Evolutionary conservation across 2,113 vertebrate species (phyloP).

Genomic region (Zapornia atra): DNA sequence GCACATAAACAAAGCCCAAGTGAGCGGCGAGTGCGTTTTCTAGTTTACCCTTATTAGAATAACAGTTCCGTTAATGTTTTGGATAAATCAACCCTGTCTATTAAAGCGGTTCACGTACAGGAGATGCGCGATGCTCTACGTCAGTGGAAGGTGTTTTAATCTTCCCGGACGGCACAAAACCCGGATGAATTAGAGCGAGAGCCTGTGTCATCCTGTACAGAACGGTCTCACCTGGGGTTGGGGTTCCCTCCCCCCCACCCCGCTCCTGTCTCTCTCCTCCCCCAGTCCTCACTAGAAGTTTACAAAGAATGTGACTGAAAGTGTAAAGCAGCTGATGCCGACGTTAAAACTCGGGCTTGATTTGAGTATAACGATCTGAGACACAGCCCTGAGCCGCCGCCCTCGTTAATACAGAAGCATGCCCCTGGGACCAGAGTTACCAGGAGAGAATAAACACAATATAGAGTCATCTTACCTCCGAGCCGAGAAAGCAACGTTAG

Average conservation of each 20-base stretch:
- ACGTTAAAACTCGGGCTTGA: neutral
- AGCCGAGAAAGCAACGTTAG: conserved; percentile 27
- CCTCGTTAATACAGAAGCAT: neutral
- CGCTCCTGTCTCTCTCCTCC: neutral
- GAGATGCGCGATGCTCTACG: neutral
- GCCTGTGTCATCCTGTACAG: neutral
- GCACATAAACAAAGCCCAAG: conserved; percentile 67
- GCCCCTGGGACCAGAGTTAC: neutral
- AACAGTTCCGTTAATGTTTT: conserved; percentile 50
- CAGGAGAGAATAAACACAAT: conserved; percentile 60
- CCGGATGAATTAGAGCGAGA: neutral
- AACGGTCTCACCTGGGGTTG: neutral
- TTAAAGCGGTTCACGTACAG: neutral
- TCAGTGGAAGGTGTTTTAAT: neutral
- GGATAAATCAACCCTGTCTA: conserved; percentile 29
- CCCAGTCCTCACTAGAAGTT: conserved; percentile 17
- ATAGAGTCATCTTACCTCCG: conserved; percentile 70
- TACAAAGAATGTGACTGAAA: neutral
- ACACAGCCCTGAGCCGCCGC: neutral
- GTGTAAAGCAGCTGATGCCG: neutral
- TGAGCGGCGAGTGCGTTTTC: neutral
- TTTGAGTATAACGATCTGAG: neutral
- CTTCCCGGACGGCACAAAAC: neutral
- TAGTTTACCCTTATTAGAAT: conserved; percentile 31
- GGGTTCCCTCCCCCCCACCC: neutral